A percentile compares a stretch with the other conserved stretches of the same genome.
Evolutionary conservation across 2,797 vertebrate species (phyloP).

Genomic region (Neopelma chrysocephalum): DNA sequence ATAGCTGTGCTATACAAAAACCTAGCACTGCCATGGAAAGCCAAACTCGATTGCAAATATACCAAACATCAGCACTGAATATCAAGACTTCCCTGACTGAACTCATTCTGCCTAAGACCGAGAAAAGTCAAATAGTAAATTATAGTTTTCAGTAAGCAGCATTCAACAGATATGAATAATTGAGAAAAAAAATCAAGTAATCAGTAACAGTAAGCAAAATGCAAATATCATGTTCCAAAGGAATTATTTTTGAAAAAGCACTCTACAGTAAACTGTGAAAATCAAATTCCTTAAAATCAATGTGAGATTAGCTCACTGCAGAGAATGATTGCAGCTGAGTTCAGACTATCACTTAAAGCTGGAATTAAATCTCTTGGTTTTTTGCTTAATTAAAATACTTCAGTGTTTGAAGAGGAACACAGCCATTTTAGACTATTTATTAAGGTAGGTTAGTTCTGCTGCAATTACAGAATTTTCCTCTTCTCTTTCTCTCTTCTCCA

Average conservation of each 20-base stretch:
- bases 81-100: background rate
- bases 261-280: background rate
- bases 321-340: background rate
- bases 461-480: background rate
- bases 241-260: background rate
- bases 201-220: background rate
- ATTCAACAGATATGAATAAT: background rate
- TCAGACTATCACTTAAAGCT: background rate
- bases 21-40: background rate
- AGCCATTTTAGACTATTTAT: background rate
- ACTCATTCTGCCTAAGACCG: background rate
- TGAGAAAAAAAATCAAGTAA: background rate
- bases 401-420: background rate
- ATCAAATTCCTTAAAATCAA: background rate
- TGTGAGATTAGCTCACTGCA: background rate
- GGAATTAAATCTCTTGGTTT: background rate
- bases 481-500: background rate
- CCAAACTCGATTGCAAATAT: background rate
- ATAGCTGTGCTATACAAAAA: background rate
- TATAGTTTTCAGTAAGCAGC: background rate
- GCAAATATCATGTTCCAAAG: background rate
- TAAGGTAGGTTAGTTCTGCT: background rate
- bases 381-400: background rate
- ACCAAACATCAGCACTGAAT: background rate
- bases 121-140: background rate